Evolutionary conservation across 2,888 invertebrate genomes (phyloP), one percentile per base, ranked within the genome.

Genomic region (Stenchaetothrips biformis): DNA sequence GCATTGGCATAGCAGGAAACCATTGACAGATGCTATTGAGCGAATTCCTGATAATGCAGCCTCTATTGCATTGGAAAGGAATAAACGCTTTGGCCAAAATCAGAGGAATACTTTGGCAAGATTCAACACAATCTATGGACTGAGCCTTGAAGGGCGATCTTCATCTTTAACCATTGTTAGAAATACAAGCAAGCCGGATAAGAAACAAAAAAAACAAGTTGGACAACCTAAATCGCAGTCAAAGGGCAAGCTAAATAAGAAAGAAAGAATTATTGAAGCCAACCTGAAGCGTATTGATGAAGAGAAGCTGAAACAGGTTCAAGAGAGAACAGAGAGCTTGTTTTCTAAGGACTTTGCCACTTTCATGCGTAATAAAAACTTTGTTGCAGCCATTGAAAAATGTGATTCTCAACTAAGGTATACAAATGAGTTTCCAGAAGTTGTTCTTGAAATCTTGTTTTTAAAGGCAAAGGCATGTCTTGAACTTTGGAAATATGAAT

Each of bases 401-500:
- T 74, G 67, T 25, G 67, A 74, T 74, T 25, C 25, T 74, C 37
- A 80, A 77, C 25, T 77, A 25, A n/a, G 78, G 37, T 27, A 78
- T 18, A 49, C 80, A 21, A 78, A 27, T 48, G 47, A 80, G 21
- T 59, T 49, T 78, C 37, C 48, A 27, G 77, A 80, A 53, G 77
- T 47, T 27, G 49, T 27, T 18, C 7, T 16, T 13, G 27, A 80
- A 53, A 18, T 80, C 48, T 47, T 80, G 49, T 49, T 77, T 53
- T 49, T 53, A 7, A 80, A 80, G 53, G 77, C 47, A 8, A 78
- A 80, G 8, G 53, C 78, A 7, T 77, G 77, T 16, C 78, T 77
- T 25, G 59, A 62, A 8, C 53, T 80, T 6, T 80, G 80, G 80
- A 77, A 27, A 18, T 77, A 78, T n/a, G 77, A 78, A 49, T 78